phyloP scores from a whole-genome alignment of 2,113 vertebrate species.

The Psephotus haematonotus region DNA sequence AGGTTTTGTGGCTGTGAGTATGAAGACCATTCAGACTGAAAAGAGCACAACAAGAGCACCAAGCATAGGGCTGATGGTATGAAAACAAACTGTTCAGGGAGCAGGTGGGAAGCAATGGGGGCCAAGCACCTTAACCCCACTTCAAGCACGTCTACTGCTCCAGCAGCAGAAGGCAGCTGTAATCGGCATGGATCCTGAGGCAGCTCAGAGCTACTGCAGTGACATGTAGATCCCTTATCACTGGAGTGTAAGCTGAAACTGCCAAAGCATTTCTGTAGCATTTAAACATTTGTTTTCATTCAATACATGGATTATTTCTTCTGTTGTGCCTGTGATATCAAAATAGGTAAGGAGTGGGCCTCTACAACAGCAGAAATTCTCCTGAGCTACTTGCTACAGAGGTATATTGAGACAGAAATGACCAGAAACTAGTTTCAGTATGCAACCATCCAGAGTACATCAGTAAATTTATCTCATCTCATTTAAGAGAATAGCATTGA shows the following conservation, averaged over 20 bases:
- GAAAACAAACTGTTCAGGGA: slow-evolving; percentile 22
- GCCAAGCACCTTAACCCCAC: slow-evolving; percentile 36
- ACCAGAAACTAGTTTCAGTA: background rate
- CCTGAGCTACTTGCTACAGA: background rate
- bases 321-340: background rate
- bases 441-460: background rate
- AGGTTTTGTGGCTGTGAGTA: slow-evolving; percentile 33
- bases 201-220: background rate
- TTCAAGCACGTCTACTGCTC: background rate
- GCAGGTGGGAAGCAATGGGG: background rate
- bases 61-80: background rate
- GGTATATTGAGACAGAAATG: background rate
- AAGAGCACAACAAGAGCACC: background rate
- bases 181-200: rapidly evolving
- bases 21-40: slow-evolving; percentile 52
- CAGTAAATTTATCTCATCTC: background rate
- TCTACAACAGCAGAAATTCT: background rate
- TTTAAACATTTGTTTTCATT: background rate
- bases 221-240: background rate
- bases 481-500: background rate
- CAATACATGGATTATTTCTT: background rate
- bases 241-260: background rate
- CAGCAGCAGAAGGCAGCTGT: slow-evolving; percentile 20
- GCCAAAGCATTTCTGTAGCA: background rate
- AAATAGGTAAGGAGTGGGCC: background rate